These are phyloP conservation scores for Marmota monax DNA, from an alignment of 2,113 vertebrate species.

Conservation along the genomic window DNA sequence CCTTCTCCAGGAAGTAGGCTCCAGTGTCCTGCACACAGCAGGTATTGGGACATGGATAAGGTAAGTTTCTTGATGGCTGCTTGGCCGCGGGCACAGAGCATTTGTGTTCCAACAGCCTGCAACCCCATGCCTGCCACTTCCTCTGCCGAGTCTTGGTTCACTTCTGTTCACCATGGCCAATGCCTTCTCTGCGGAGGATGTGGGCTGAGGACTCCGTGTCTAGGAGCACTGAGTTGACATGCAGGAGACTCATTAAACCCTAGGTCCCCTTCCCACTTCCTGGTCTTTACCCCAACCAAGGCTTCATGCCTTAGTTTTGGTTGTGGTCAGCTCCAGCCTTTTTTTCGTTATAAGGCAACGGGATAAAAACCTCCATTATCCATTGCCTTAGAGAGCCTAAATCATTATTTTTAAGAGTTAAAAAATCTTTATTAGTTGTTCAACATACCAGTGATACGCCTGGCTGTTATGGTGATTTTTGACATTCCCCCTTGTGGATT, in stretches of 20 bases:
- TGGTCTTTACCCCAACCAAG: not conserved
- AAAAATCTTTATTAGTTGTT: not conserved
- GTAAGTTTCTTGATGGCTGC: no score
- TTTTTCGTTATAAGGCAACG: not conserved
- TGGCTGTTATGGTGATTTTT: not conserved
- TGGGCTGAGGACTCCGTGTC: not conserved
- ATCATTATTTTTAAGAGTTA: not conserved
- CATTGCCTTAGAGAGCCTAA: not conserved
- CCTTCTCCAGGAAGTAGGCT: not conserved
- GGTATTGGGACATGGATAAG: not conserved
- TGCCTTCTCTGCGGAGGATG: not conserved
- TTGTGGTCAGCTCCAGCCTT: not conserved
- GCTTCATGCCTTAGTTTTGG: not conserved
- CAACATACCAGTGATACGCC: not conserved
- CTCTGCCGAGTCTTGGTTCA: not conserved
- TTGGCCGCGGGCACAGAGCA: not conserved
- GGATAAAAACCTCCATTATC: not conserved
- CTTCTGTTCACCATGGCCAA: not conserved
- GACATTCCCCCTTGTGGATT: not conserved
- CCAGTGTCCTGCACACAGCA: not conserved
- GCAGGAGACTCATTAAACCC: rapidly evolving
- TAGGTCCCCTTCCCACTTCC: not conserved
- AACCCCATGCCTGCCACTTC: not conserved
- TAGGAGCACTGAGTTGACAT: not conserved
- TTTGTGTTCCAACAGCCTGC: not conserved